Conservation (phyloP, 1,140 invertebrate species). For the Grapholita molesta region DNA sequence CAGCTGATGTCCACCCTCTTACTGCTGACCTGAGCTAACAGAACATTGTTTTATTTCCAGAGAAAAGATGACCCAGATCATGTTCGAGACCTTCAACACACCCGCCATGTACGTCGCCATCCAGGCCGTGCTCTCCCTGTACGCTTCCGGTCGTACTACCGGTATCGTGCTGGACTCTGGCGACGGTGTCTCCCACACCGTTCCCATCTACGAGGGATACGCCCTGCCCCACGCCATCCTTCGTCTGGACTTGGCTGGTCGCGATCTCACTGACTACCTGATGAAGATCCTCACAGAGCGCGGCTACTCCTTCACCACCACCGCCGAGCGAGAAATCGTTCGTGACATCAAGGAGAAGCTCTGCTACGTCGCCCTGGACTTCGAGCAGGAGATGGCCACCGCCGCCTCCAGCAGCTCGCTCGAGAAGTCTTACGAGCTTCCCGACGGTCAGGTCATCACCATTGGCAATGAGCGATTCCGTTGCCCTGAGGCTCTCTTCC, state of each 20-base stretch:
- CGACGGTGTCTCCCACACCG: conserved; percentile 93
- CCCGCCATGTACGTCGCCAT: conserved; percentile 94
- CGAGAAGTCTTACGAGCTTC: conserved; percentile 92
- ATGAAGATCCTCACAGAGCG: conserved; percentile 95
- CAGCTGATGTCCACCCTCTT: neutral
- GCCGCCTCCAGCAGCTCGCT: conserved; percentile 91
- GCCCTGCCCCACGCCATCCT: conserved; percentile 92
- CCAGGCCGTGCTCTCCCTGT: conserved; percentile 90
- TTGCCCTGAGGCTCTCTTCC: conserved; percentile 95
- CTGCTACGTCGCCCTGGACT: conserved; percentile 95
- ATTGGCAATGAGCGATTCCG: conserved; percentile 97
- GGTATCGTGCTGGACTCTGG: conserved; percentile 94
- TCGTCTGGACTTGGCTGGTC: conserved; percentile 91
- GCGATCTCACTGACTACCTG: conserved; percentile 93
- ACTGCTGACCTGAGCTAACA: conserved; percentile 23
- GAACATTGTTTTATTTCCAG: conserved; percentile 51
- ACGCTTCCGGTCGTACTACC: conserved; percentile 94
- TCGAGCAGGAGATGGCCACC: conserved; percentile 97
- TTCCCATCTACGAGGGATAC: conserved; percentile 94
- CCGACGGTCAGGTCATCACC: conserved; percentile 94
- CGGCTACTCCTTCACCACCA: conserved; percentile 90
- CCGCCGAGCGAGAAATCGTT: conserved; percentile 94
- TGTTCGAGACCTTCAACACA: conserved; percentile 89
- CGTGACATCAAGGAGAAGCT: conserved; percentile 96
- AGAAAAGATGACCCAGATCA: conserved; percentile 89